Evolutionary conservation across 2,113 vertebrate genomes (phyloP), one percentile per base, ranked within the genome.

Genomic region (Tyto alba): DNA sequence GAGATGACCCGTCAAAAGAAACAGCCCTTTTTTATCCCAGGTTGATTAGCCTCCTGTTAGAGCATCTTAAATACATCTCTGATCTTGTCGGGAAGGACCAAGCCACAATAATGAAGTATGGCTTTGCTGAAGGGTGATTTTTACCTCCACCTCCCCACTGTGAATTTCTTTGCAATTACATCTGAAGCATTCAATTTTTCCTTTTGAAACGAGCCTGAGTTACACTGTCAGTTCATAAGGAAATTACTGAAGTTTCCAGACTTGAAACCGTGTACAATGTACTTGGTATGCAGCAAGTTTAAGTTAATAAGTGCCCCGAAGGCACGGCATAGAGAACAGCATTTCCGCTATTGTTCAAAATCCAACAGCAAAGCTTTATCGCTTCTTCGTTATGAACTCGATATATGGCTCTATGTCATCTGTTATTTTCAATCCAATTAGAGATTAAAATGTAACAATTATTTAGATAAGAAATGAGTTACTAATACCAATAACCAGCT

Each of bases 111-210:
- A 71, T 7, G 11, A 59, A 62, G 40, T 7, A 38, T 27, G 75
- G 45, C 38, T 48, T 78, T 89, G 66, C 84, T 69, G n/a, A 91
- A 85, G 30, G 27, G 52, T 79, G 76, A 66, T 73, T 91, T 91
- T 59, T 75, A 74, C 66, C 36, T 81, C 53, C 16, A 38, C 18
- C 66, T 85, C 67, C 26, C 73, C 57, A 18, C 56, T 13, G 29
- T 34, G 48, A 86, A 77, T 80, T 92, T 92, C 85, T 95, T 57
- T 81, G 43, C 66, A 81, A 91, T 95, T 90, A 86, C 52, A 86
- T 34, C 43, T 66, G 64, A 88, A 85, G 53, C 17, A 67, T 25
- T 85, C 2, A 0, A 34, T 62, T 89, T 83, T 50, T 53, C 55
- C 52, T 52, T 89, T 84, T 72, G 55, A 89, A 89, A 89, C 60